Conservation (phyloP, 2,888 invertebrate genomes). For the Lasioglossum oenotherae region DNA sequence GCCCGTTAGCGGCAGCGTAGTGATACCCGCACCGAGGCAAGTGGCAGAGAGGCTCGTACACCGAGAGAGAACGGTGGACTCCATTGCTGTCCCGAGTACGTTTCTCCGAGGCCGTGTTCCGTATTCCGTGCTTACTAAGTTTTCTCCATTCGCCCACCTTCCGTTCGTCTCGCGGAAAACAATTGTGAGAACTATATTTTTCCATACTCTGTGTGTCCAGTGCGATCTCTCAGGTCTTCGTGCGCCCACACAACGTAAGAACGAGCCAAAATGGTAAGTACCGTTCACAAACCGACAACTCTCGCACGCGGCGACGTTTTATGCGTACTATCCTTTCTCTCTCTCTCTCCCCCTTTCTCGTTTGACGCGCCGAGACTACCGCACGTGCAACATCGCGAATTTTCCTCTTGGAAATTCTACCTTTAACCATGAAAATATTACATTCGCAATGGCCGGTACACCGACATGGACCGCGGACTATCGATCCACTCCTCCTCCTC, state of each 20-base stretch:
- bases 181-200: no score
- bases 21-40: conserved; percentile 72
- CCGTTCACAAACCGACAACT: no score
- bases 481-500: conserved; percentile 51
- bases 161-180: no score
- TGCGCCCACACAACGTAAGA: conserved; percentile 48
- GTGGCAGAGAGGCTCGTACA: conserved; percentile 72
- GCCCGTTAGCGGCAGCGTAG: conserved; percentile 85
- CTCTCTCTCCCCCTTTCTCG: no score
- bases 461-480: conserved; percentile 57
- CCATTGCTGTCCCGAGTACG: conserved; percentile 82
- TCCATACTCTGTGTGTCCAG: conserved; percentile 57
- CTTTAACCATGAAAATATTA: conserved; percentile 28
- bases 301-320: no score
- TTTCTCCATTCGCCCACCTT: no score
- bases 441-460: conserved; percentile 61
- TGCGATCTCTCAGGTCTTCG: conserved; percentile 56
- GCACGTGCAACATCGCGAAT: no score
- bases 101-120: conserved; percentile 81
- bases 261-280: conserved; percentile 71
- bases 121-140: conserved; percentile 27
- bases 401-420: no score
- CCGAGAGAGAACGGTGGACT: conserved; percentile 75
- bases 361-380: no score
- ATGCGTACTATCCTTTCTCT: no score